Conservation (phyloP, 2,797 vertebrate genomes). For the Argyrosomus regius region DNA sequence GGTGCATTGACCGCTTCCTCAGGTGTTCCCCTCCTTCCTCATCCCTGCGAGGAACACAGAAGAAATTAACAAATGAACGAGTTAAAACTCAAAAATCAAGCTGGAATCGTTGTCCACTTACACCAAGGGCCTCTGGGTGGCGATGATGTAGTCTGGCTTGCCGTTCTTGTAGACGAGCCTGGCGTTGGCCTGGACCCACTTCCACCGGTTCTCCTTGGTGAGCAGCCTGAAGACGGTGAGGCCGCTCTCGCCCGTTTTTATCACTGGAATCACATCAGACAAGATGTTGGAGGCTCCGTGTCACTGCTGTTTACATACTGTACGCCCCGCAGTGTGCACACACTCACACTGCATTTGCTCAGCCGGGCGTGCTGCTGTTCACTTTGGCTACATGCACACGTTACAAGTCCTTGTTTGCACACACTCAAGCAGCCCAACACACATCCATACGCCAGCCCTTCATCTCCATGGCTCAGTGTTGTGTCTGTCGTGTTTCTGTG, state of each 20-base stretch:
- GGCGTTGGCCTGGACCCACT: slow-evolving; percentile 89
- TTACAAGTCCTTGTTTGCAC: slow-evolving; percentile 46
- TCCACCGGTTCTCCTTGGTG: slow-evolving; percentile 87
- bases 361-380: slow-evolving; percentile 13
- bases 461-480: slow-evolving; percentile 3
- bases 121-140: slow-evolving; percentile 85
- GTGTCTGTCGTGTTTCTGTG: slow-evolving; percentile 25
- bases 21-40: slow-evolving; percentile 90
- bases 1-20: slow-evolving; percentile 84
- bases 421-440: background rate
- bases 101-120: slow-evolving; percentile 64
- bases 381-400: slow-evolving; percentile 38
- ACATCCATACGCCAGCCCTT: background rate
- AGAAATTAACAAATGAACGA: background rate
- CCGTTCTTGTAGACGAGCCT: slow-evolving; percentile 86
- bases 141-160: slow-evolving; percentile 87
- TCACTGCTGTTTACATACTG: slow-evolving; percentile 22
- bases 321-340: background rate
- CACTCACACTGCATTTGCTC: slow-evolving; percentile 47
- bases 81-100: background rate
- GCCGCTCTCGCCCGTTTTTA: slow-evolving; percentile 88
- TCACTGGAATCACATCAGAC: slow-evolving; percentile 82
- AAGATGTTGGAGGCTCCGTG: slow-evolving; percentile 12
- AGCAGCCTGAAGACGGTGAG: slow-evolving; percentile 87
- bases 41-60: slow-evolving; percentile 73